Conservation (phyloP, 2,113 vertebrate genomes). For the Lutjanus erythropterus region DNA sequence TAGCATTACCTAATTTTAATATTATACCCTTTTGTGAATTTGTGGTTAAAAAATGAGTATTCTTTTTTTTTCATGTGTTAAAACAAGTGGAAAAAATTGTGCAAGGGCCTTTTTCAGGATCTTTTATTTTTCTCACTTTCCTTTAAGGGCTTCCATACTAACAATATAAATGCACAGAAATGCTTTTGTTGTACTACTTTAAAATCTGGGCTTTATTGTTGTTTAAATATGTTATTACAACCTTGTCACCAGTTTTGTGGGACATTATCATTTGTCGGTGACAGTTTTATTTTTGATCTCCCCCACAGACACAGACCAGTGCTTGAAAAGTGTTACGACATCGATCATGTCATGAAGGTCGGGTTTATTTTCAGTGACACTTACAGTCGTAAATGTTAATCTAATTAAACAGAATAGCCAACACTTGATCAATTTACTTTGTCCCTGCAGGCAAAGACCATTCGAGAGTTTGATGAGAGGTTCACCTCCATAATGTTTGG, state of each 20-base stretch:
- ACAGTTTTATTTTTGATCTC: conserved; percentile 46
- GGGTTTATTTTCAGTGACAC: conserved; percentile 14
- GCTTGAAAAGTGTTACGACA: conserved; percentile 94
- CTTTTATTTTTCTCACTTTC: too few relatives aligned
- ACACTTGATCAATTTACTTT: background rate
- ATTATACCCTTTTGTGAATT: too few relatives aligned
- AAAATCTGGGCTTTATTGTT: conserved; percentile 3
- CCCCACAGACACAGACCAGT: conserved; percentile 92
- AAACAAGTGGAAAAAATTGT: too few relatives aligned
- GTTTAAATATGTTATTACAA: conserved; percentile 14
- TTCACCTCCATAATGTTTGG: conserved; percentile 99
- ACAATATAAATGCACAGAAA: background rate
- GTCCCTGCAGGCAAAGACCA: conserved; percentile 91
- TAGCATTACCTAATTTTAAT: too few relatives aligned
- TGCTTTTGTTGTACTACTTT: background rate
- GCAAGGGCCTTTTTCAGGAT: too few relatives aligned
- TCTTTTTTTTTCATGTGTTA: too few relatives aligned
- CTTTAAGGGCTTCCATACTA: too few relatives aligned
- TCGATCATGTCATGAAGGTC: conserved; percentile 98
- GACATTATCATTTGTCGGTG: conserved; percentile 34
- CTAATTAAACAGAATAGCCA: background rate
- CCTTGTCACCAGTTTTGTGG: conserved; percentile 31
- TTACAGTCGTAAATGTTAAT: conserved; percentile 12
- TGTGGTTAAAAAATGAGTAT: too few relatives aligned
- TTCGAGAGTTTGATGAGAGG: conserved; percentile 96